Percentiles rank a stretch among this genome's conserved stretches.
Conservation (phyloP, 2,797 vertebrate species). For the Tokudaia tokunoshimensis region DNA sequence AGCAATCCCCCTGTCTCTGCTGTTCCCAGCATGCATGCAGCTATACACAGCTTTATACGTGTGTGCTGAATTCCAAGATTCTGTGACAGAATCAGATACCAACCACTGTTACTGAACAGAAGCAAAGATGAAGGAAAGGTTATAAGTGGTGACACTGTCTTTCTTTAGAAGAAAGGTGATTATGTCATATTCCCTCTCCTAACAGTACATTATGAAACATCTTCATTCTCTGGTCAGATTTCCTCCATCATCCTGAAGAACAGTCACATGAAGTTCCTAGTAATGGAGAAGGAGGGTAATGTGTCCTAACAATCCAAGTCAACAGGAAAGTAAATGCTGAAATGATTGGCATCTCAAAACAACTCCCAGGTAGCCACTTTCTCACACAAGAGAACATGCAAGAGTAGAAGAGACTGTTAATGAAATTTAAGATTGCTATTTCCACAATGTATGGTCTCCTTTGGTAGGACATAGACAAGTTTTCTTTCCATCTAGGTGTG, state of each 20-base stretch:
- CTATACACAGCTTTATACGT: neutral
- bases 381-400: neutral
- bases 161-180: neutral
- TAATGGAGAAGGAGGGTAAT: neutral
- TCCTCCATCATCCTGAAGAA: neutral
- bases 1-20: neutral
- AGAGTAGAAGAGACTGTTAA: neutral
- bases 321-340: neutral
- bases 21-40: no score
- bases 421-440: neutral
- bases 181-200: neutral
- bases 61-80: neutral
- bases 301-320: neutral
- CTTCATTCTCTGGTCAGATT: neutral
- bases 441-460: neutral
- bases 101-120: neutral
- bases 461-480: neutral
- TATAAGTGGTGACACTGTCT: neutral
- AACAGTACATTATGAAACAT: neutral
- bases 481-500: neutral
- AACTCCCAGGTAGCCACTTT: neutral
- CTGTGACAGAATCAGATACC: neutral
- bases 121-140: neutral
- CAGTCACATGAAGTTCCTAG: neutral
- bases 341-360: neutral